phyloP scores from a whole-genome alignment of 2,888 invertebrate species.

The Agriopis aurantiaria region DNA sequence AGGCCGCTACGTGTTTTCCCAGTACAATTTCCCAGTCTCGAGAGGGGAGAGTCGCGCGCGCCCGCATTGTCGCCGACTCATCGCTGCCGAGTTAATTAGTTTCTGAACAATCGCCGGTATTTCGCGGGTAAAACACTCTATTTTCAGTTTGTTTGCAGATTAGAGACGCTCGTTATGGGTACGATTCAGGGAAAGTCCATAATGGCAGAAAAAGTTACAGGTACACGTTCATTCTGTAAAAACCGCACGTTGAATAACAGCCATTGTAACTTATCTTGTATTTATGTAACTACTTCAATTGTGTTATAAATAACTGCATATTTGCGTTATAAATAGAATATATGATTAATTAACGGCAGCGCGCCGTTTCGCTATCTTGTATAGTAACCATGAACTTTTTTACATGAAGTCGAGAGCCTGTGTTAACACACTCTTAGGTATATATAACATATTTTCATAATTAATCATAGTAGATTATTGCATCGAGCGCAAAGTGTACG shows the following conservation, averaged over 20 bases:
- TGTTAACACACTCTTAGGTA: too few relatives aligned
- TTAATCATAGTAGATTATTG: too few relatives aligned
- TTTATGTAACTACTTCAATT: too few relatives aligned
- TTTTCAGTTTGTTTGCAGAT: slow-evolving; percentile 7
- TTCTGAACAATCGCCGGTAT: slow-evolving; percentile 31
- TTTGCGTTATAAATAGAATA: too few relatives aligned
- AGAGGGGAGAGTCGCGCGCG: slow-evolving; percentile 7
- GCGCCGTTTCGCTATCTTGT: too few relatives aligned
- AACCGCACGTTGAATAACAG: background rate
- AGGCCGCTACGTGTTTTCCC: slow-evolving; percentile 38
- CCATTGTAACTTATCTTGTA: too few relatives aligned
- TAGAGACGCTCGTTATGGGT: slow-evolving; percentile 21
- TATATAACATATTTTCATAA: too few relatives aligned
- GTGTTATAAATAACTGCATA: too few relatives aligned
- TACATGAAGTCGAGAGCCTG: too few relatives aligned
- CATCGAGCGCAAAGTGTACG: too few relatives aligned
- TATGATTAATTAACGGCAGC: too few relatives aligned
- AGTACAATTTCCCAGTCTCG: slow-evolving; percentile 40
- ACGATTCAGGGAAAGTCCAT: slow-evolving; percentile 23
- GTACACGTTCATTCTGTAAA: background rate
- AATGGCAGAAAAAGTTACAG: background rate
- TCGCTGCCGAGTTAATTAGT: slow-evolving; percentile 17
- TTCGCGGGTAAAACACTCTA: slow-evolving; percentile 28
- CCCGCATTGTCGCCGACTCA: slow-evolving; percentile 14
- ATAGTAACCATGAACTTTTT: too few relatives aligned